A percentile compares a stretch with the other conserved stretches of the same genome.
These are phyloP conservation scores for Dynastes grantii DNA, from an alignment of 2,888 invertebrate genomes.

Conservation along the genomic window DNA sequence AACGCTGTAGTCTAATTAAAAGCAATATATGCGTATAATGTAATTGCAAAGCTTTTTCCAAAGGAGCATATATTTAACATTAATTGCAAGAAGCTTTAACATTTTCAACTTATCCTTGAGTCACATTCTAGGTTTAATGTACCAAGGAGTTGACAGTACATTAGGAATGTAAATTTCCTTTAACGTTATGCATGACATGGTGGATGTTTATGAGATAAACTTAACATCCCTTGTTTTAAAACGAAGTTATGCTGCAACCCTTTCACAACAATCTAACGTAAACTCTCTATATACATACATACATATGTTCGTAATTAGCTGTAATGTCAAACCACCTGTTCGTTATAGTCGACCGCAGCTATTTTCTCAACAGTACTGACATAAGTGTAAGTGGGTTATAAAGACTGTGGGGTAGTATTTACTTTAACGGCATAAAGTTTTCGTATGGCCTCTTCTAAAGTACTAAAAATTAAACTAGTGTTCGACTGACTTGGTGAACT, in stretches of 20 bases:
- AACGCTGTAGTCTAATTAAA: too few species aligned
- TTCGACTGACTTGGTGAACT: too few species aligned
- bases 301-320: background rate
- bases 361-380: background rate
- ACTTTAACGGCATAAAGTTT: background rate
- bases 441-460: too few species aligned
- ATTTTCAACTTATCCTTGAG: too few species aligned
- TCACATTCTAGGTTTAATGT: too few species aligned
- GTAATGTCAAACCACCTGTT: slow-evolving; percentile 14
- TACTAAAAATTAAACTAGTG: background rate
- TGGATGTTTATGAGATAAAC: background rate
- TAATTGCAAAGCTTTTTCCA: too few species aligned
- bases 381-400: background rate
- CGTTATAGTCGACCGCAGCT: background rate
- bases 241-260: background rate
- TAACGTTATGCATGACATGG: too few species aligned
- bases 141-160: too few species aligned
- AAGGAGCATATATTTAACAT: too few species aligned
- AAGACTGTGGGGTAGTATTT: background rate
- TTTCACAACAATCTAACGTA: background rate
- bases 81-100: too few species aligned
- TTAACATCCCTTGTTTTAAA: background rate
- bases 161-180: too few species aligned
- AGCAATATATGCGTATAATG: too few species aligned
- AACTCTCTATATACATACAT: background rate